Evolutionary conservation across 1,140 invertebrate genomes (phyloP), one percentile per base, ranked within the genome.

Genomic region (Drosophila bipectinata): DNA sequence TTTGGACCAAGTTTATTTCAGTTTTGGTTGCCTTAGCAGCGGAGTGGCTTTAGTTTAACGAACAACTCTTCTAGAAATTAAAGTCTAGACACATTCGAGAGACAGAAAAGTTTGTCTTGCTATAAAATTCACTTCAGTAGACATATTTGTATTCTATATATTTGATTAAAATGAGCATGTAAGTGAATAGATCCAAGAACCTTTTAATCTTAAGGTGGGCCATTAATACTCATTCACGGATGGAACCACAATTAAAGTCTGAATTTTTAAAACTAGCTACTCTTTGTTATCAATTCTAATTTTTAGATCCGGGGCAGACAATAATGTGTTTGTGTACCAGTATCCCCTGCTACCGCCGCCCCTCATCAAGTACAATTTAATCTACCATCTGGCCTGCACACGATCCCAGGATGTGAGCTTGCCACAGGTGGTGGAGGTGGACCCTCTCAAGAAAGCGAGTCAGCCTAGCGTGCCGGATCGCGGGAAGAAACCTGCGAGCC

Each of bases 361-460:
- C 1, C 26, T 78, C 8, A 88, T 85, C 14, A 49, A 59, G 10
- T 54, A 68, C 63, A 37, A 41, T 1, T 79, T 76, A 41, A 55
- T 87, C 5, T 48, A 76, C 48, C 69, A 69, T 4, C 47, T 87
- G 39, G 57, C 41, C 0, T 72, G 64, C 56, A 24, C 1, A 3
- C 34, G 52, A 12, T 21, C 48, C 0, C n/a, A 12, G 14, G 26
- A 54, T 2, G 52, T 68, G 0, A 61, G 74, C 67, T 34, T 63
- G 41, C 55, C 67, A 1, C 14, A 41, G 9, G 7, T 26, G 26
- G 14, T 21, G 0, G 26, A 52, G 30, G 12, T 26, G 6, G 1
- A 26, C 3, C 0, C 9, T 7, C 15, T 10, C 0, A 12, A 0
- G 4, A 53, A 34, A 5, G 4, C 47, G 21, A 12, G 0, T 5